phyloP scores from a whole-genome alignment of 2,797 vertebrate genomes.

The Enoplosus armatus region DNA sequence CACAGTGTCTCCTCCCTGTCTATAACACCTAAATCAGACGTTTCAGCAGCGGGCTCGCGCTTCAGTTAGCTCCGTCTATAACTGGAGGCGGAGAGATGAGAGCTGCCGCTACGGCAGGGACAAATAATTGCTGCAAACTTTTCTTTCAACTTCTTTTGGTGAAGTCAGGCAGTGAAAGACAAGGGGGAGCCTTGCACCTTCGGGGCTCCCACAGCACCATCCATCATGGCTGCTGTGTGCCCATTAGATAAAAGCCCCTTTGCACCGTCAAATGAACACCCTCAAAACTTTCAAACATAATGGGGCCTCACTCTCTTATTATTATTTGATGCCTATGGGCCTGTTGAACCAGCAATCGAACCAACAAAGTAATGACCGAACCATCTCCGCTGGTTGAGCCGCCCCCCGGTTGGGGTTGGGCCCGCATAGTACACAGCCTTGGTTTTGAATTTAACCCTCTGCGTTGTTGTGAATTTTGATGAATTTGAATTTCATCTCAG shows the following conservation, averaged over 20 bases:
- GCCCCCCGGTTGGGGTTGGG: too few species aligned
- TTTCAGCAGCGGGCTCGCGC: slow-evolving; percentile 18
- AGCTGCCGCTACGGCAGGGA: slow-evolving; percentile 25
- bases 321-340: not conserved
- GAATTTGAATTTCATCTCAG: not conserved
- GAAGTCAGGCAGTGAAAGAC: slow-evolving; percentile 46
- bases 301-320: not conserved
- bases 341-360: not conserved
- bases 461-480: not conserved
- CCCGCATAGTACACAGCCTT: not conserved
- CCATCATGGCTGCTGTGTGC: slow-evolving; percentile 23
- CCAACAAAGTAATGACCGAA: not conserved
- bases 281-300: slow-evolving; percentile 2
- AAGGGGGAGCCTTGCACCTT: slow-evolving; percentile 22
- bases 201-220: slow-evolving; percentile 17
- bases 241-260: slow-evolving; percentile 30
- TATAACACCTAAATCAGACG: slow-evolving; percentile 52
- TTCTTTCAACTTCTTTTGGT: slow-evolving; percentile 49
- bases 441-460: not conserved
- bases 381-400: too few species aligned
- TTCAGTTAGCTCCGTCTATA: slow-evolving; percentile 33
- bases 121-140: slow-evolving; percentile 62
- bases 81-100: slow-evolving; percentile 55
- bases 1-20: not conserved
- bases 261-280: not conserved